A percentile compares a stretch with the other conserved stretches of the same genome.
phyloP scores from a whole-genome alignment of 2,888 invertebrate species.

The Leptarthrus brevirostris region DNA sequence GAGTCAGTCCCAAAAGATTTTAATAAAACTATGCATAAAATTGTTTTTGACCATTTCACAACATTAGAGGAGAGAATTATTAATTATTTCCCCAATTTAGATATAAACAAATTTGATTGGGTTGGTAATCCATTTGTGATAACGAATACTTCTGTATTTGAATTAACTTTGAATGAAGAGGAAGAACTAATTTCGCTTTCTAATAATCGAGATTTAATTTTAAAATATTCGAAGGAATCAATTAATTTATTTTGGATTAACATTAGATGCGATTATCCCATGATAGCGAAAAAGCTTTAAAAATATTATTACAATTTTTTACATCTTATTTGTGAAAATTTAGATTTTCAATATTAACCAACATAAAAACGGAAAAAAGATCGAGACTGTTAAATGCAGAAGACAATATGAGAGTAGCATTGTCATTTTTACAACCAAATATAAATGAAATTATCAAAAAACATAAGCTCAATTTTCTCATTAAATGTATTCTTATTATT shows the following conservation, averaged over 20 bases:
- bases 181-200: conserved; percentile 52
- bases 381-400: conserved; percentile 2
- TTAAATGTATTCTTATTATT: conserved; percentile 16
- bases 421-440: neutral
- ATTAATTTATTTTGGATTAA: conserved; percentile 54
- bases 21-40: conserved; percentile 49
- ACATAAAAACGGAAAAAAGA: conserved; percentile 23
- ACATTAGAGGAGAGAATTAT: conserved; percentile 52
- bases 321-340: conserved; percentile 44
- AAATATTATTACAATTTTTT: conserved; percentile 50
- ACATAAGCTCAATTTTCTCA: neutral
- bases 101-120: neutral
- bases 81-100: conserved; percentile 46
- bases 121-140: conserved; percentile 48
- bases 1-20: conserved; percentile 45
- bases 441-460: conserved; percentile 21
- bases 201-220: conserved; percentile 54
- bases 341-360: conserved; percentile 45
- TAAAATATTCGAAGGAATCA: conserved; percentile 48
- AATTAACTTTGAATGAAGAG: conserved; percentile 47
- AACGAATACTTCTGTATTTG: conserved; percentile 24
- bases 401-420: neutral
- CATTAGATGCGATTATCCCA: neutral
- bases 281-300: conserved; percentile 52
- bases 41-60: conserved; percentile 53